Base-by-base conservation (phyloP, 2,113 vertebrate genomes). In the Ptilorrhoa leucosticta region DNA sequence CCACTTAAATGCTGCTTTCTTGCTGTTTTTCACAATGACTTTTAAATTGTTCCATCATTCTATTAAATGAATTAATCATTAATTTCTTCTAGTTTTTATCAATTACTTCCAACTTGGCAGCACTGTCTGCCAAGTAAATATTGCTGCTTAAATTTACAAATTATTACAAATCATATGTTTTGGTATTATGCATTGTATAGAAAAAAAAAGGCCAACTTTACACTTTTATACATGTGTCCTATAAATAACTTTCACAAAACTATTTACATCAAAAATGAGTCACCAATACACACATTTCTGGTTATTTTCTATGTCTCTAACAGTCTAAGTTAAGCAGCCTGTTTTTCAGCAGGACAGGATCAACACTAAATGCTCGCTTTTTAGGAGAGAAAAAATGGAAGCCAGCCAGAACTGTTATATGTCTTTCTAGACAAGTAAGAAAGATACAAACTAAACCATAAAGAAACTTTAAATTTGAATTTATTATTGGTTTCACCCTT, bases 31-130 rank as follows among this genome's bases (percentile, higher is more conserved):
- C 70, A 87, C 48, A 87, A 30, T 81, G 37, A 61, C 31, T 78
- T 87, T 33, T 89, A 89, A 91, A 82, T 78, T 84, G 35, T 48
- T 61, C 75, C 48, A 76, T 82, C 15, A 63, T 85, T 75, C 81
- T 42, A 72, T 72, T 95, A 96, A 94, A 90, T 58, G 4, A 79
- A 91, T 68, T 53, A 72, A 45, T 88, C 42, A 87, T 51, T 96
- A 1, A 3, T 83, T 95, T 89, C 2, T 60, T 79, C 69, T n/a
- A 13, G 7, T 12, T 73, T 66, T 51, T 47, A 48, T 40, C 28
- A 54, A 53, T 45, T 83, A 33, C 51, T 94, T 92, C 77, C 72
- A 48, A 58, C 40, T 90, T 58, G 27, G 57, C 58, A 78, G 51
- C 17, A 56, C 10, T 35, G 11, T 39, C 56, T 86, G 51, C 35